Conservation (phyloP, 2,888 invertebrate genomes). For the Nyleta sp. region DNA sequence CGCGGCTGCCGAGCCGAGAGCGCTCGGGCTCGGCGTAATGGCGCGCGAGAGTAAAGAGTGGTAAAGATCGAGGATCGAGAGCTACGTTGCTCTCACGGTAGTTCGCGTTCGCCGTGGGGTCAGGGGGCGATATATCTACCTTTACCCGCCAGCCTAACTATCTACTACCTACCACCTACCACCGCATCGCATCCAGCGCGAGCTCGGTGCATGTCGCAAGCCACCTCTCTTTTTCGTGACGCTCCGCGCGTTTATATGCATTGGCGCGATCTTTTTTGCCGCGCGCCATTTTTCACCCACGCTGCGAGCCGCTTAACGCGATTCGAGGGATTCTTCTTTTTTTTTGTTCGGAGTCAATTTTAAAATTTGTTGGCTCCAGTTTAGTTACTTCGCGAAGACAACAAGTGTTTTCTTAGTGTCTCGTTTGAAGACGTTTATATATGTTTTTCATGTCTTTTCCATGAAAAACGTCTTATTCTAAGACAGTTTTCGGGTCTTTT, state of each 20-base stretch:
- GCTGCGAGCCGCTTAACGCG: no score
- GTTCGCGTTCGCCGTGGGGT: conserved; percentile 71
- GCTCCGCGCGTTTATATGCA: background rate
- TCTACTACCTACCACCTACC: conserved; percentile 51
- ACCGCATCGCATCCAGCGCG: conserved; percentile 61
- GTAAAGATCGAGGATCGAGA: no score
- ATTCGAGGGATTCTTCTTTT: no score
- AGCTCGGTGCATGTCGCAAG: conserved; percentile 71
- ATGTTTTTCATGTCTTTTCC: no score
- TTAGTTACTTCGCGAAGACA: no score
- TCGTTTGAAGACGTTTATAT: no score
- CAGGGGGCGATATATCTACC: conserved; percentile 77
- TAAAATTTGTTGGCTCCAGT: no score
- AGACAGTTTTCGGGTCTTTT: no score
- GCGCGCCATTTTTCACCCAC: background rate
- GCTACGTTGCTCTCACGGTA: conserved; percentile 76
- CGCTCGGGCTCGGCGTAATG: conserved; percentile 33
- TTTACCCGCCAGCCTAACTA: conserved; percentile 65
- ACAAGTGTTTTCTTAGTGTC: no score
- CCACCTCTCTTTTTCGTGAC: conserved; percentile 66
- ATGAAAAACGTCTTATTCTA: no score
- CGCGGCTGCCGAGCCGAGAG: conserved; percentile 45
- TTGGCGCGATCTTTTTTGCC: no score
- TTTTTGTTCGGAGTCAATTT: no score
- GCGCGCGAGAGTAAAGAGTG: conserved; percentile 57